A percentile compares a stretch with the other conserved stretches of the same genome.
These are phyloP conservation scores for Baryphthengus martii DNA, from an alignment of 2,113 vertebrate species.

Conservation along the genomic window DNA sequence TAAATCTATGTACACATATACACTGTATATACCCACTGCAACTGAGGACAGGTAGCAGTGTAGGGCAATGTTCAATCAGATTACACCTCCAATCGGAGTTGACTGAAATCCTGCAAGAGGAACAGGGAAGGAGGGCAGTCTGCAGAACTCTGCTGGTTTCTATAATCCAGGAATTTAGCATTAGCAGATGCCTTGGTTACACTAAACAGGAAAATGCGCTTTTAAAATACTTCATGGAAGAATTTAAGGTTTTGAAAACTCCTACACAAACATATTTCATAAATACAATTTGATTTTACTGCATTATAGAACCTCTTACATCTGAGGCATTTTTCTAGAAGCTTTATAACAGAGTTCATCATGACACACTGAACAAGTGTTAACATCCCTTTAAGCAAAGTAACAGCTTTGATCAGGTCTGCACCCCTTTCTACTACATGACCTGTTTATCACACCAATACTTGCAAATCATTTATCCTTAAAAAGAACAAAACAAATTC, in stretches of 20 bases:
- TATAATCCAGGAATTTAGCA: background rate
- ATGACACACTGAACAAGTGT: background rate
- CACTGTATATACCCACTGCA: background rate
- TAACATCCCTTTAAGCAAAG: background rate
- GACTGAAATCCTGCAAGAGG: background rate
- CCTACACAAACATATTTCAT: background rate
- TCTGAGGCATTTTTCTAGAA: background rate
- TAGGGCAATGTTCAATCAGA: background rate
- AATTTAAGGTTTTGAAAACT: background rate
- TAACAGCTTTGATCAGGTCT: background rate
- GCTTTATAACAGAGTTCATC: background rate
- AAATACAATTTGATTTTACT: background rate
- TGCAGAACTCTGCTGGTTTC: background rate
- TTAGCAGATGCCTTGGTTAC: background rate
- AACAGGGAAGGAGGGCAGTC: background rate
- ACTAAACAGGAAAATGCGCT: background rate
- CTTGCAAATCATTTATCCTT: background rate
- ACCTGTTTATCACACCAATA: background rate
- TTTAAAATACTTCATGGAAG: background rate
- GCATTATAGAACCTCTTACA: background rate
- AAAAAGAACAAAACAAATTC: background rate
- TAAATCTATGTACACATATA: background rate
- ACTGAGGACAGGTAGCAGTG: background rate
- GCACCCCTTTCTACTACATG: background rate
- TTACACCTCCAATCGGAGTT: background rate